Conservation (phyloP, 2,113 vertebrate genomes). For the Centropristis striata region DNA sequence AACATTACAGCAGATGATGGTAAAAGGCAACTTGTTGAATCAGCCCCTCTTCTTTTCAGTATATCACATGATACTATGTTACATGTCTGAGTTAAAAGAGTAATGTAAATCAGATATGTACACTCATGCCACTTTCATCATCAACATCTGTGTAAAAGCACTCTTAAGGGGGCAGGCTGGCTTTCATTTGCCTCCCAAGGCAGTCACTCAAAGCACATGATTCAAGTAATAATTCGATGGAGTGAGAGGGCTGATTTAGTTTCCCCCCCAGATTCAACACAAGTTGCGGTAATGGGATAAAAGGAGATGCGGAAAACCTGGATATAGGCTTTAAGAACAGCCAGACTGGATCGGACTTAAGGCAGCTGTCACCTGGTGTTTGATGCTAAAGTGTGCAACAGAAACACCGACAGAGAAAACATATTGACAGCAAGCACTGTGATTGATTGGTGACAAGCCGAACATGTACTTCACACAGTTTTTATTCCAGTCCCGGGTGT, state of each 20-base stretch:
- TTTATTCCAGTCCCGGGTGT: constrained; percentile 10
- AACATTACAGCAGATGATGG: not conserved
- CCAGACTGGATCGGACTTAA: constrained; percentile 36
- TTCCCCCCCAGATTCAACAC: constrained; percentile 33
- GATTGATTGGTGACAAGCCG: constrained; percentile 32
- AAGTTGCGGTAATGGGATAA: constrained; percentile 60
- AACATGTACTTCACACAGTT: constrained; percentile 31
- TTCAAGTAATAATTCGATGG: constrained; percentile 69
- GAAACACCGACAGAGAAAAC: constrained; percentile 3
- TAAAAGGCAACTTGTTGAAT: not conserved
- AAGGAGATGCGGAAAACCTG: constrained; percentile 61
- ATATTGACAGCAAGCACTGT: constrained; percentile 21
- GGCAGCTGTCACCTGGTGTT: constrained; percentile 21
- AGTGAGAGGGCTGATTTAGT: constrained; percentile 62
- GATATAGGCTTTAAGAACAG: not conserved
- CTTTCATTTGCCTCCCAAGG: constrained; percentile 59
- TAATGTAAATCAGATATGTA: constrained; percentile 7
- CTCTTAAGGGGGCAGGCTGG: constrained; percentile 35
- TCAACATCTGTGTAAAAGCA: constrained; percentile 49
- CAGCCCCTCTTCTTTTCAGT: not conserved
- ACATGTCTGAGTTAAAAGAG: constrained; percentile 7
- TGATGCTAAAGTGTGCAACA: not conserved
- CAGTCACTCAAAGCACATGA: constrained; percentile 67
- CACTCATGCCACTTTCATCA: constrained; percentile 22
- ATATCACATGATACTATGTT: not conserved